These are phyloP conservation scores for Sipha flava DNA, from an alignment of 1,140 invertebrate genomes.

Conservation along the genomic window DNA sequence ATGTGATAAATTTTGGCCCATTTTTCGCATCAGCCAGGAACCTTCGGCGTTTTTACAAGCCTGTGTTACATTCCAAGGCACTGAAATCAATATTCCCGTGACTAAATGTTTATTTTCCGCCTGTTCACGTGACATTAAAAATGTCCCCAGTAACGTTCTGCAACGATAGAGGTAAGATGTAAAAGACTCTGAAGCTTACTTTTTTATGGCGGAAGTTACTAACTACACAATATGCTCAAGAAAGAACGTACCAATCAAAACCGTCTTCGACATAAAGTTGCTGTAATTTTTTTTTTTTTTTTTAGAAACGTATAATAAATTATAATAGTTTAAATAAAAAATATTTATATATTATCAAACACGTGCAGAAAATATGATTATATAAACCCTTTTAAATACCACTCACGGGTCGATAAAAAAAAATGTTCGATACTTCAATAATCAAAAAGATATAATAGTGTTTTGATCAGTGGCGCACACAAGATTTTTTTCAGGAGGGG, in stretches of 20 bases:
- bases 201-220: not conserved
- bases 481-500: too few relatives aligned
- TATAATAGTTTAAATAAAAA: not conserved
- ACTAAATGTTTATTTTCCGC: conserved; percentile 44
- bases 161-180: not conserved
- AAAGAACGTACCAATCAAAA: not conserved
- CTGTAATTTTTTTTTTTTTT: too few relatives aligned
- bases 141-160: not conserved
- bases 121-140: conserved; percentile 9
- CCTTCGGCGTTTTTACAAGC: conserved; percentile 65
- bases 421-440: not conserved
- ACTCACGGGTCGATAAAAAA: not conserved
- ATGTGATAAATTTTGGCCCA: conserved; percentile 63
- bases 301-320: too few relatives aligned
- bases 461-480: too few relatives aligned
- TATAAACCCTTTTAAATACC: too few relatives aligned
- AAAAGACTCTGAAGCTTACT: not conserved
- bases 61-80: conserved; percentile 70
- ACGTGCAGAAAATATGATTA: not conserved
- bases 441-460: too few relatives aligned
- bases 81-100: conserved; percentile 70
- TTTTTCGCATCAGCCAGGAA: conserved; percentile 61
- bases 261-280: not conserved
- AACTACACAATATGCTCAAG: not conserved
- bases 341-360: not conserved